Base-by-base conservation (phyloP, 2,797 vertebrate species). In the Hippoglossus hippoglossus region DNA sequence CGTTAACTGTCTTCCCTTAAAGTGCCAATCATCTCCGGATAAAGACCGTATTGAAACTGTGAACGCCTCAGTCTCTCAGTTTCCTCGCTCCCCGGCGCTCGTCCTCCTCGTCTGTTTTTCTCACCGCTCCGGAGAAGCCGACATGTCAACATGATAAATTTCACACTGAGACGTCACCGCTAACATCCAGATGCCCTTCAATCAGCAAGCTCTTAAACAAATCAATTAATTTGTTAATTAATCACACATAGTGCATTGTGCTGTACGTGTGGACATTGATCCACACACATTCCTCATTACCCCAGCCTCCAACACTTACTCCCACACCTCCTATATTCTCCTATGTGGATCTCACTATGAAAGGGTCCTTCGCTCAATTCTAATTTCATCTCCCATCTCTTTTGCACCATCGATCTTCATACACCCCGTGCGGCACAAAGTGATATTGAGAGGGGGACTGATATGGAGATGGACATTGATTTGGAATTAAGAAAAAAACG, bases 401-500 rank as follows among this genome's bases (percentile, higher is more conserved):
- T 83, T 90, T 77, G 77, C 80, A 25, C 67, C 71, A 93, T 92
- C 64, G 89, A 93, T 92, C 78, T 67, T 82, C 77, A 79, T 74
- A 83, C 68, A 75, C 68, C 67, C 71, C 46, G 56, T 13, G 71
- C 0, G 26, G 53, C 59, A 28, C 79, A 72, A 79, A 85, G 79
- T 79, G 81, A 89, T 86, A 84, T 83, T 73, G 82, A 88, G 71
- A 86, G 62, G 39, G 50, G 74, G 75, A 75, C 77, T 75, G 79
- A 85, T 88, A 84, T 87, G 84, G 83, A 87, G 85, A 91, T 89
- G 79, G 87, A 82, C 87, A 93, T 88, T 81, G 88, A 92, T 91
- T 87, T 80, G 68, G 56, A 55, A 70, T 58, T 49, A 79, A 73
- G 63, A 5, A 70, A 73, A 53, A 73, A 77, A 75, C 5, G 18